Conservation (phyloP, 1,140 invertebrate genomes). For the Aphis craccivora region DNA sequence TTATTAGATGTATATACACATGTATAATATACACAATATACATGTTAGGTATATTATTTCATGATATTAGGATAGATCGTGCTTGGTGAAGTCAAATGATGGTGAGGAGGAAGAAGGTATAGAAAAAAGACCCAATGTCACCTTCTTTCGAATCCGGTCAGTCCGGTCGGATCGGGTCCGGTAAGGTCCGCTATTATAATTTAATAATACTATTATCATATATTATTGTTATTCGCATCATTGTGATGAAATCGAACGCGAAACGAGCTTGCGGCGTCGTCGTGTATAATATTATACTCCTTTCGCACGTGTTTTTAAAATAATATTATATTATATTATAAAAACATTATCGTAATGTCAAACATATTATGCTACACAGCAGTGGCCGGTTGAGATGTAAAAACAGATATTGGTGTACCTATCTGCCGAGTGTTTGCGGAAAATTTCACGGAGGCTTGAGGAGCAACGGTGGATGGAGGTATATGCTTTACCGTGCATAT, state of each 20-base stretch:
- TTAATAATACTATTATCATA: not conserved
- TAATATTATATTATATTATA: not conserved
- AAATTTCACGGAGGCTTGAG: not conserved
- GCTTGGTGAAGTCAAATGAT: not conserved
- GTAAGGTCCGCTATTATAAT: not conserved
- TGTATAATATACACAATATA: not conserved
- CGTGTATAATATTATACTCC: not conserved
- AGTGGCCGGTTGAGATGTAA: not conserved
- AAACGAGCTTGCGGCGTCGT: not conserved
- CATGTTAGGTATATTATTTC: not conserved
- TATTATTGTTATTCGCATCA: not conserved
- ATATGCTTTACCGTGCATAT: not conserved
- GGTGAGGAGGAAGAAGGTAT: not conserved
- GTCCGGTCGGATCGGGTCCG: not conserved
- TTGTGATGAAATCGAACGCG: not conserved
- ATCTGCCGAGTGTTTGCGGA: not conserved
- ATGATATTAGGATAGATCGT: not conserved
- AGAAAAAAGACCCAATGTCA: not conserved
- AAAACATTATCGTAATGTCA: not conserved
- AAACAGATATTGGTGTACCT: not conserved
- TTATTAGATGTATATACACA: not conserved
- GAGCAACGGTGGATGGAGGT: not conserved
- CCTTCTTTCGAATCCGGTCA: constrained; percentile 14
- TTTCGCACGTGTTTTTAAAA: not conserved
- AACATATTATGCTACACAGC: not conserved